These are phyloP conservation scores for Paracanthobrama guichenoti DNA, from an alignment of 2,113 vertebrate species.

Conservation along the genomic window DNA sequence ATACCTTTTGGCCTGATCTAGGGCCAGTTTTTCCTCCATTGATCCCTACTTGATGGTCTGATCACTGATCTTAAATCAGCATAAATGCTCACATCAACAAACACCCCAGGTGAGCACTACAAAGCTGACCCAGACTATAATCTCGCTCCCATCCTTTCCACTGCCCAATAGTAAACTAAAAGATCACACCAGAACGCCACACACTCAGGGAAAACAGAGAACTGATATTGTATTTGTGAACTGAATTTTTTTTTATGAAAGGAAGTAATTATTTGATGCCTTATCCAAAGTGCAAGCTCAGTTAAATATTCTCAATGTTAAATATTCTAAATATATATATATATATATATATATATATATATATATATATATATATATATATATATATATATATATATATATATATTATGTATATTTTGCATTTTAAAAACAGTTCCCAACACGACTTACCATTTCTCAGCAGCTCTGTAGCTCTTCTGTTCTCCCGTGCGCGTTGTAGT, in stretches of 20 bases:
- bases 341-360: too few relatives aligned
- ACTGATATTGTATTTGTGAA: background rate
- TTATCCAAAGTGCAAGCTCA: background rate
- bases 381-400: too few relatives aligned
- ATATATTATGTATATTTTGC: background rate
- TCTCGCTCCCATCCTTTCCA: background rate
- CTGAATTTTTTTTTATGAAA: background rate
- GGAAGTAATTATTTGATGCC: background rate
- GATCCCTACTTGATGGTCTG: background rate
- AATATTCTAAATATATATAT: too few relatives aligned
- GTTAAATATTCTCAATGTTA: background rate
- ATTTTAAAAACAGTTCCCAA: background rate
- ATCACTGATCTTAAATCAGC: constrained; percentile 23
- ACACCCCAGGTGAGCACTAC: constrained; percentile 12
- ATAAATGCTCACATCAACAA: constrained; percentile 1
- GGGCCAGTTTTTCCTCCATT: constrained; percentile 20
- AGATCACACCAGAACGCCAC: background rate
- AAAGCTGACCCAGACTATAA: background rate
- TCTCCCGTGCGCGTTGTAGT: too few relatives aligned
- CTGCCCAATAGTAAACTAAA: background rate
- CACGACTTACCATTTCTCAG: background rate
- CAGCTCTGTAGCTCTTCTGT: background rate
- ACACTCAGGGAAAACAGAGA: background rate
- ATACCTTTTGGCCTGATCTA: constrained; percentile 3
- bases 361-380: too few relatives aligned